Evolutionary conservation across 2,113 vertebrate species (phyloP), one percentile per base, ranked within the genome.

Genomic region (Rhea americana): DNA sequence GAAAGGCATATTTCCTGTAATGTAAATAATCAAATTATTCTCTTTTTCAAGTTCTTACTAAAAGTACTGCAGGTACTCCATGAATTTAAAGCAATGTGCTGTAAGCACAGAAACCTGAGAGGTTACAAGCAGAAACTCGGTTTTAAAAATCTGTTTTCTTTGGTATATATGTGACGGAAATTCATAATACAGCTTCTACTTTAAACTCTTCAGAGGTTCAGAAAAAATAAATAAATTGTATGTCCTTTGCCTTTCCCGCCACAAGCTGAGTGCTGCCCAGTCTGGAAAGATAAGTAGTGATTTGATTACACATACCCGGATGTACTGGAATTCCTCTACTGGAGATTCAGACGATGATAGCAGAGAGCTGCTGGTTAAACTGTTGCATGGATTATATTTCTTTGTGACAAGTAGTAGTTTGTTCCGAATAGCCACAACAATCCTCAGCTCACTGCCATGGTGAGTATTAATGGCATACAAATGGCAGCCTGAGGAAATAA

Each of bases 261-360:
- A 18, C 6, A 6, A 73, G 35, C 21, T 15, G 20, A 30, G 30
- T 3, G 37, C 50, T 93, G 24, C 24, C 53, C 66, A 50, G 39
- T 12, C 50, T 47, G 14, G 74, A 74, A 73, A 70, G 25, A 39
- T 62, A 74, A 72, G 72, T 26, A 90, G 56, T 18, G 48, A 88
- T 55, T 16, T 75, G 61, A 88, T 51, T 48, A 80, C 73, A 96
- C 98, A 51, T 97, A 99, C 99, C 98, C 99, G 97, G 96, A 99
- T 99, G 96, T 99, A 99, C 95, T 99, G 99, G 97, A 99, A 99
- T 95, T 99, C 99, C 80, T 99, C 99, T 51, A 99, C 98, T 4
- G 99, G 99, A 3, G 99, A 99, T 85, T 99, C 98, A 0, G 96
- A 87, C 35, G 94, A 96, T 0, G 95, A 95, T 0, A 94, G 94